phyloP scores from a whole-genome alignment of 2,888 invertebrate species.

The Dryococelus australis region DNA sequence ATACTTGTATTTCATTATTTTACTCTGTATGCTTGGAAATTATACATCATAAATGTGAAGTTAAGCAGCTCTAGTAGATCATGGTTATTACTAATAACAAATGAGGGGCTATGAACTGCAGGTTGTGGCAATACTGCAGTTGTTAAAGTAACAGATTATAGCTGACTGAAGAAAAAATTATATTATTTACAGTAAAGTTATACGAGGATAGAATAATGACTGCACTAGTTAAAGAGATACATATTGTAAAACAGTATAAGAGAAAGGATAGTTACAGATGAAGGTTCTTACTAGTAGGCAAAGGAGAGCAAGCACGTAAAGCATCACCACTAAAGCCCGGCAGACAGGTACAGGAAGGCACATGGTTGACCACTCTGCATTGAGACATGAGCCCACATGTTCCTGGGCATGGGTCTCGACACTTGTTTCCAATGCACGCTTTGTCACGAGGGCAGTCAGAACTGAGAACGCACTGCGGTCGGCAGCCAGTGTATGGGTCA shows the following conservation, averaged over 20 bases:
- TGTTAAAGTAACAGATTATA: background rate
- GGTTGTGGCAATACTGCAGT: background rate
- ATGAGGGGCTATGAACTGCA: background rate
- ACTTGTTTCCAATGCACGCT: conserved; percentile 81
- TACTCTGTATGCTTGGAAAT: background rate
- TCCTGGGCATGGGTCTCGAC: conserved; percentile 79
- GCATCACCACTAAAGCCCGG: conserved; percentile 77
- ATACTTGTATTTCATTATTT: background rate
- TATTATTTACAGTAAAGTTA: background rate
- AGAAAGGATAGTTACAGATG: conserved; percentile 5
- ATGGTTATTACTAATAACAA: too few species aligned
- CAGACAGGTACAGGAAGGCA: conserved; percentile 78
- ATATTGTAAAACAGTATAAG: conserved; percentile 37
- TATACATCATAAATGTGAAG: background rate
- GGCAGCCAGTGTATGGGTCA: conserved; percentile 79
- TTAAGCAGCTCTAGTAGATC: background rate
- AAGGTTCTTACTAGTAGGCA: conserved; percentile 54
- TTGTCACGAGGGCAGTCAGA: conserved; percentile 74
- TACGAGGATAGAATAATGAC: conserved; percentile 31
- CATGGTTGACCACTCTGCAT: conserved; percentile 77
- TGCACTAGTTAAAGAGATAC: conserved; percentile 36
- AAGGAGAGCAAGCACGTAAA: conserved; percentile 66
- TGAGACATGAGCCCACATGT: conserved; percentile 80
- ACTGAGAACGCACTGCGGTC: conserved; percentile 83
- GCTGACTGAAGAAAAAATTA: background rate